phyloP scores from a whole-genome alignment of 2,113 vertebrate species.

The Tragelaphus strepsiceros region DNA sequence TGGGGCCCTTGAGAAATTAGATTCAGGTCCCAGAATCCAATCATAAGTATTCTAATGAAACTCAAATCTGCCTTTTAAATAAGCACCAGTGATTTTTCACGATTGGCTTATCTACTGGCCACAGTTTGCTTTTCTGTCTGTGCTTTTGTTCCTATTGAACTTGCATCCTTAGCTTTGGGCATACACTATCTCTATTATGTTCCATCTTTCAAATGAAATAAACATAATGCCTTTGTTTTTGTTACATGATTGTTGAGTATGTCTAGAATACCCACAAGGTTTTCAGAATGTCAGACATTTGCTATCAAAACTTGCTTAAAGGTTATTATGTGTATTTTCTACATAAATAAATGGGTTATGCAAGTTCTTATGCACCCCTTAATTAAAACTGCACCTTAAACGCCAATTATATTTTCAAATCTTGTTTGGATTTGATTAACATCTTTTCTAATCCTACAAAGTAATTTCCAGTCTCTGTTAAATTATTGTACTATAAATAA shows the following conservation, averaged over 20 bases:
- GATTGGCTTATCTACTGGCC: not conserved
- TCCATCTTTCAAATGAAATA: not conserved
- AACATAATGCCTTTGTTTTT: not conserved
- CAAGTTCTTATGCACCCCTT: not conserved
- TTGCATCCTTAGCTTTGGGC: not conserved
- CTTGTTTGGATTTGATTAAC: constrained; percentile 55
- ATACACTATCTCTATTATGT: not conserved
- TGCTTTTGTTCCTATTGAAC: not conserved
- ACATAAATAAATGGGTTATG: constrained; percentile 41
- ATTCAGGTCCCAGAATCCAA: not conserved
- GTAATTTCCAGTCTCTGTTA: not conserved
- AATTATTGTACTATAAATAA: constrained; percentile 58
- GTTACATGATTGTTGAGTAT: not conserved
- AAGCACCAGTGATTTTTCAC: not conserved
- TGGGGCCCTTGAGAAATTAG: not conserved
- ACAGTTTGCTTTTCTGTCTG: not conserved
- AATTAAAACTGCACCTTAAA: constrained; percentile 52
- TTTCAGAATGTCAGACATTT: constrained; percentile 31
- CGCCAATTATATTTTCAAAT: constrained; percentile 44
- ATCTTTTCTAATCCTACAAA: constrained; percentile 48
- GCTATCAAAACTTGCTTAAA: constrained; percentile 36
- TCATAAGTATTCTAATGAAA: not conserved
- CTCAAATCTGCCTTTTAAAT: not conserved
- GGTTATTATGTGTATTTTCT: constrained; percentile 34
- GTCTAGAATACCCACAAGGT: not conserved